A percentile compares a stretch with the other conserved stretches of the same genome.
phyloP scores from a whole-genome alignment of 2,888 invertebrate species.

The Pammene aurita region DNA sequence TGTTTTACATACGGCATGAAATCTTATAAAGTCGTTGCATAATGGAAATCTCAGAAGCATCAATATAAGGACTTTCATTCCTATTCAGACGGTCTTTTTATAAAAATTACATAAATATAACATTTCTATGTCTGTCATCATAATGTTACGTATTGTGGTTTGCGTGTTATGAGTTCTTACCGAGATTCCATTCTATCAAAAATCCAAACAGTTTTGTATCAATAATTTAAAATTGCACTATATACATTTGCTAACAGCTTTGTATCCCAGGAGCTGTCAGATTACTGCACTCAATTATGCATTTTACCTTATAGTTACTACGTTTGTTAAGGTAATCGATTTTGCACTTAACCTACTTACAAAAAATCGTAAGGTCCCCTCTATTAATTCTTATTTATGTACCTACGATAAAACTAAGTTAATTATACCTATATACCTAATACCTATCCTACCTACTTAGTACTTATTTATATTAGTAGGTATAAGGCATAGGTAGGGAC shows the following conservation, averaged over 20 bases:
- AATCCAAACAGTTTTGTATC: neutral
- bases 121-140: conserved; percentile 14
- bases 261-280: too few species aligned
- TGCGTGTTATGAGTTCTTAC: neutral
- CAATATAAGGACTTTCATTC: conserved; percentile 25
- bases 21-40: conserved; percentile 10
- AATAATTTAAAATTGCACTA: neutral
- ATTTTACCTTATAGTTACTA: too few species aligned
- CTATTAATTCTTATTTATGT: too few species aligned
- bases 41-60: conserved; percentile 23
- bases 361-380: too few species aligned
- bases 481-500: too few species aligned
- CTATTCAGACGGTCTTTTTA: conserved; percentile 31
- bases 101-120: conserved; percentile 23
- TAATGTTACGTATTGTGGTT: conserved; percentile 28
- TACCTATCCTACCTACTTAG: too few species aligned
- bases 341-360: too few species aligned
- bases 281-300: too few species aligned
- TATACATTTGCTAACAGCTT: neutral
- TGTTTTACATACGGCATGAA: neutral
- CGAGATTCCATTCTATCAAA: neutral
- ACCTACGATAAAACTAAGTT: too few species aligned
- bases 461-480: too few species aligned
- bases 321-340: too few species aligned
- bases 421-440: too few species aligned